Evolutionary conservation across 2,113 vertebrate genomes (phyloP).

Genomic region (Plecotus auritus): DNA sequence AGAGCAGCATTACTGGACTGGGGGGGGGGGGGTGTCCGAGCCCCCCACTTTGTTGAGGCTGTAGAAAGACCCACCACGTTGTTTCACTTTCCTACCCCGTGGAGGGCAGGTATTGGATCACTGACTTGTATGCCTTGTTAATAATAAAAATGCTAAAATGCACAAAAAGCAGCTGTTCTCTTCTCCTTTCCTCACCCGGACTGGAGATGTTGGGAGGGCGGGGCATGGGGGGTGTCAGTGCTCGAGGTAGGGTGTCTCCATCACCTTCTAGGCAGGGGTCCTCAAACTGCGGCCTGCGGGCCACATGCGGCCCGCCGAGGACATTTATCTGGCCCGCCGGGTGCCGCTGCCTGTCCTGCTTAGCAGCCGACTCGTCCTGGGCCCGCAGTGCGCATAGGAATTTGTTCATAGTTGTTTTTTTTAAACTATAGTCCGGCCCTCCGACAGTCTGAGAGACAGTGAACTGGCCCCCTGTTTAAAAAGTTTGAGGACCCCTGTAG

Average conservation of each 20-base stretch:
- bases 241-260: background rate
- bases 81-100: background rate
- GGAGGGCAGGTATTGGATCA: background rate
- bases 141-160: background rate
- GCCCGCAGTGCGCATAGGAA: too few species aligned
- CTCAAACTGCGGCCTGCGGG: too few species aligned
- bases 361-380: too few species aligned
- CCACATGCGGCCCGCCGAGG: too few species aligned
- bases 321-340: too few species aligned
- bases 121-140: background rate
- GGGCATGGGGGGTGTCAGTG: background rate
- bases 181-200: background rate
- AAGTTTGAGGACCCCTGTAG: too few species aligned
- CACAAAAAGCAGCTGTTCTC: background rate
- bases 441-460: too few species aligned
- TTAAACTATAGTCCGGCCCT: too few species aligned
- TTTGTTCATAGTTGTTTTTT: too few species aligned
- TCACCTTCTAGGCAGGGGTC: background rate
- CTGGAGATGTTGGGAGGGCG: fast-evolving
- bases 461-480: too few species aligned
- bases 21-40: background rate
- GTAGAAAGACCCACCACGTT: fast-evolving
- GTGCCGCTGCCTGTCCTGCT: too few species aligned
- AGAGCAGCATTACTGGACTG: background rate
- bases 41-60: background rate